Percentiles rank a stretch among this genome's conserved stretches.
phyloP scores from a whole-genome alignment of 1,140 invertebrate genomes.

The Chymomyza costata region DNA sequence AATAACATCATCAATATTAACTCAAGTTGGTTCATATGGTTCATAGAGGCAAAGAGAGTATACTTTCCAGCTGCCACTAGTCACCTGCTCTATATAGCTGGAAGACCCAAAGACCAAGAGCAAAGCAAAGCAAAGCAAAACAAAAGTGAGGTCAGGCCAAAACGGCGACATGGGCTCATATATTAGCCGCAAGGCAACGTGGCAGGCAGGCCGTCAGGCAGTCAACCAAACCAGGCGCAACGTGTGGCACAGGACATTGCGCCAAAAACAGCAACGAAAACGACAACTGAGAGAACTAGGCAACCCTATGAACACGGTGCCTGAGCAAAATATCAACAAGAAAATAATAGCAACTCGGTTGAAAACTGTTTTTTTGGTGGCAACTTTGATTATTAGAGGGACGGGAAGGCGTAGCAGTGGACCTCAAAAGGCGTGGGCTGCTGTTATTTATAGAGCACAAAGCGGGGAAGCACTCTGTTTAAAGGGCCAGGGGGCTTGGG shows the following conservation, averaged over 20 bases:
- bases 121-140: too few relatives aligned
- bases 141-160: conserved; percentile 52
- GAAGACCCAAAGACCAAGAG: too few relatives aligned
- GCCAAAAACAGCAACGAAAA: conserved; percentile 38
- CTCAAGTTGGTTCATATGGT: conserved; percentile 40
- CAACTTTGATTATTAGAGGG: conserved; percentile 60
- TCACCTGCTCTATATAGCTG: too few relatives aligned
- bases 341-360: conserved; percentile 66
- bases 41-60: too few relatives aligned
- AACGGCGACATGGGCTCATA: conserved; percentile 57
- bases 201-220: too few relatives aligned
- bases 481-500: too few relatives aligned
- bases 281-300: neutral
- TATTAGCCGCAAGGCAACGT: conserved; percentile 64
- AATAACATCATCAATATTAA: conserved; percentile 73
- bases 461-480: conserved; percentile 31
- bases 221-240: conserved; percentile 28
- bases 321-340: neutral
- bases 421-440: conserved; percentile 23
- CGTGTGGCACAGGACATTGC: conserved; percentile 23
- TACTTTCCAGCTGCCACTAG: too few relatives aligned
- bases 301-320: neutral
- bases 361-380: conserved; percentile 70
- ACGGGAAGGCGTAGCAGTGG: conserved; percentile 5
- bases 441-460: conserved; percentile 74